phyloP scores from a whole-genome alignment of 2,888 invertebrate genomes.

The Keiferia lycopersicella region DNA sequence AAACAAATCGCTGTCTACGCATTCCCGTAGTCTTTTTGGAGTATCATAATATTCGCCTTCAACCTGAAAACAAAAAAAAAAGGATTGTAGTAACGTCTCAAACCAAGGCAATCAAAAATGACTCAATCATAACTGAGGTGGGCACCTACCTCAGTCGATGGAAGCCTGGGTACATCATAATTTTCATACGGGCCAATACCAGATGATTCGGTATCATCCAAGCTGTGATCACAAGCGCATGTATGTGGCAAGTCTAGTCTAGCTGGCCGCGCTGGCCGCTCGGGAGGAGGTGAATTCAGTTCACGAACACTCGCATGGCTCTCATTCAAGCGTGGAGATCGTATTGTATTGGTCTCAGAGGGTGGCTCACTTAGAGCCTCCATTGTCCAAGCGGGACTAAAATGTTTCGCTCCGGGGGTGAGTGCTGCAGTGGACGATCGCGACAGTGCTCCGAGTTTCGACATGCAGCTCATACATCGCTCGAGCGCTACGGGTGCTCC shows the following conservation, averaged over 20 bases:
- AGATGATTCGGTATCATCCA: constrained; percentile 45
- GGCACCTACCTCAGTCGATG: constrained; percentile 74
- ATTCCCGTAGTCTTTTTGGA: constrained; percentile 86
- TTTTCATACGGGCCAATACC: constrained; percentile 85
- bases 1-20: constrained; percentile 78
- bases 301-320: background rate
- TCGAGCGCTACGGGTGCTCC: constrained; percentile 53
- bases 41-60: constrained; percentile 87
- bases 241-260: constrained; percentile 5
- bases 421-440: constrained; percentile 83
- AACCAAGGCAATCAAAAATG: background rate
- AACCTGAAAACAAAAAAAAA: constrained; percentile 43
- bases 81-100: background rate
- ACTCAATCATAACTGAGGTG: constrained; percentile 10
- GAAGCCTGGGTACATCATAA: constrained; percentile 88
- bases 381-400: constrained; percentile 82
- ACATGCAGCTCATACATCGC: constrained; percentile 89
- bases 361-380: constrained; percentile 57
- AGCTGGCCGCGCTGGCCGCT: constrained; percentile 20
- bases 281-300: constrained; percentile 10
- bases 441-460: constrained; percentile 88
- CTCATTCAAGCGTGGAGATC: constrained; percentile 4
- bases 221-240: constrained; percentile 49
- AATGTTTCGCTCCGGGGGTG: constrained; percentile 74
- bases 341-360: constrained; percentile 22